phyloP scores from a whole-genome alignment of 1,140 invertebrate genomes.

The Conus betulinus region DNA sequence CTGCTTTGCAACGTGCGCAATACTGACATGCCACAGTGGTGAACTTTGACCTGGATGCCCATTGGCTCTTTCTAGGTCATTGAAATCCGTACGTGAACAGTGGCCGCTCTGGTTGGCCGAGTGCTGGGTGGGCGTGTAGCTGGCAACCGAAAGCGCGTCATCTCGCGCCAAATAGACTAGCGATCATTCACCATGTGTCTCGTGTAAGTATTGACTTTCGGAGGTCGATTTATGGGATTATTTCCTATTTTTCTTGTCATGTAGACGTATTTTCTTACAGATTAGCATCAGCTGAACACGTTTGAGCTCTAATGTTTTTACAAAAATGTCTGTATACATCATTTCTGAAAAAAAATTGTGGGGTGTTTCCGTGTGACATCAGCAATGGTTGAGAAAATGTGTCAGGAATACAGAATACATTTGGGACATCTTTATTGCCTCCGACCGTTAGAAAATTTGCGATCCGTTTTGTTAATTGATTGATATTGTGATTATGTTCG shows the following conservation, averaged over 20 bases:
- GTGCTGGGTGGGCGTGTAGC: constrained; percentile 49
- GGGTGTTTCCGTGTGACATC: constrained; percentile 20
- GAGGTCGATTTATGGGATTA: background rate
- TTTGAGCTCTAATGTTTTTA: background rate
- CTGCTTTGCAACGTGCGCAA: constrained; percentile 9
- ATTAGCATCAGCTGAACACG: background rate
- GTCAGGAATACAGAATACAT: background rate
- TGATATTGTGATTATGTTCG: background rate
- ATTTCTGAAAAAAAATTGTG: constrained; percentile 24
- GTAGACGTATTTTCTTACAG: background rate
- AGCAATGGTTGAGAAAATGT: constrained; percentile 19
- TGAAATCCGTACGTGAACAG: constrained; percentile 31
- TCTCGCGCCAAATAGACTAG: constrained; percentile 67
- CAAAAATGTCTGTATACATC: background rate
- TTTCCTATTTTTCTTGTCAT: background rate
- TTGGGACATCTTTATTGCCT: background rate
- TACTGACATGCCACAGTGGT: constrained; percentile 28
- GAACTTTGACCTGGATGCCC: constrained; percentile 34
- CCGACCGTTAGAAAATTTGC: background rate
- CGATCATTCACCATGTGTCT: constrained; percentile 19
- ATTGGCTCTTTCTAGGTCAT: constrained; percentile 46
- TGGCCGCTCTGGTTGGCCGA: constrained; percentile 54
- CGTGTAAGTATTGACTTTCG: constrained; percentile 24
- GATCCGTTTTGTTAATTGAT: background rate
- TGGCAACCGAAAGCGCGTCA: constrained; percentile 53